Evolutionary conservation across 2,113 vertebrate species (phyloP).

Genomic region (Pica pica): DNA sequence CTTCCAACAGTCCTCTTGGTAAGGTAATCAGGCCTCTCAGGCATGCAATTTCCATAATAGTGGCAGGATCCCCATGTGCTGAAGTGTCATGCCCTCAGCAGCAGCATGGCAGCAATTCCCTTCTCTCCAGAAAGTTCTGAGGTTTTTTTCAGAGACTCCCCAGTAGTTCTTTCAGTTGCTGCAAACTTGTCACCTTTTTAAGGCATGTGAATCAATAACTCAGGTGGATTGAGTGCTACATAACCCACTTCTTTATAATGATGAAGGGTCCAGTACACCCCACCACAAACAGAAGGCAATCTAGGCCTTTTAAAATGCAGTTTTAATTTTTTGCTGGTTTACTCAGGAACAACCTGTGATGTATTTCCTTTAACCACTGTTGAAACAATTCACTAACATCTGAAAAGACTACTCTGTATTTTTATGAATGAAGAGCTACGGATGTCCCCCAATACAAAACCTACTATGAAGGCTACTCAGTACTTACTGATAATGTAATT

Average conservation of each 20-base stretch:
- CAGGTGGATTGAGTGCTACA: not conserved
- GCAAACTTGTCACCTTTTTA: not conserved
- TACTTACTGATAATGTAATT: not conserved
- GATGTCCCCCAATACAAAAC: not conserved
- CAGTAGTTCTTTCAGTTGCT: not conserved
- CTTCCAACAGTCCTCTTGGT: not conserved
- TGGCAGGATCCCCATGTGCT: not conserved
- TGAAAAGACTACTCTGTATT: not conserved
- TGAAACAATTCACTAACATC: not conserved
- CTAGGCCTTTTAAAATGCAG: not conserved
- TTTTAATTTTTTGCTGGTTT: not conserved
- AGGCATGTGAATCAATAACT: not conserved
- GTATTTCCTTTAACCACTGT: not conserved
- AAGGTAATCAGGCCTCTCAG: not conserved
- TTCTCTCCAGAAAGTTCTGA: not conserved
- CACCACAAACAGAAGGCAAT: not conserved
- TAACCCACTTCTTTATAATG: not conserved
- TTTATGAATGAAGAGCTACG: not conserved
- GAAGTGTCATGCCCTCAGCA: not conserved
- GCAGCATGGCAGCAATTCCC: not conserved
- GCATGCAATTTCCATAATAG: not conserved
- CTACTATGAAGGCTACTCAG: not conserved
- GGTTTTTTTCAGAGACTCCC: not conserved
- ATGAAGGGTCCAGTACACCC: not conserved
- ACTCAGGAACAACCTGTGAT: not conserved